A percentile compares a stretch with the other conserved stretches of the same genome.
phyloP scores from a whole-genome alignment of 2,888 invertebrate genomes.

The Scrobipalpa atriplicella region DNA sequence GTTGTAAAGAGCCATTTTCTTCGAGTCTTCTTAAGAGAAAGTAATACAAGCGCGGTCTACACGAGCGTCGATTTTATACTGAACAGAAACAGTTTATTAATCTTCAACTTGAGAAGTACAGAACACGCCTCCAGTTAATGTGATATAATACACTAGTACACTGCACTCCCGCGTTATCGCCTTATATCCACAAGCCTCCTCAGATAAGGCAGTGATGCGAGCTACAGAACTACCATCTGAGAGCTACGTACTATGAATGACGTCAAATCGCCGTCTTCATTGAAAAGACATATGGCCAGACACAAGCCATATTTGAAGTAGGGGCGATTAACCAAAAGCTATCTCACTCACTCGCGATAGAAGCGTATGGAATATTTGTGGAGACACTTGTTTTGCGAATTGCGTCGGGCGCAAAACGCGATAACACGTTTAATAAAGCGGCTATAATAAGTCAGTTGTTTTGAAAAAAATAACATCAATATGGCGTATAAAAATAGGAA shows the following conservation, averaged over 20 bases:
- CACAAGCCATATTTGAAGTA: slow-evolving; percentile 59
- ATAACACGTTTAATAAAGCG: slow-evolving; percentile 48
- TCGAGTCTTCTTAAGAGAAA: slow-evolving; percentile 53
- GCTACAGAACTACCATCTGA: slow-evolving; percentile 77
- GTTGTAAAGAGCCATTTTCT: slow-evolving; percentile 70
- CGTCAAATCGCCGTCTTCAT: slow-evolving; percentile 65
- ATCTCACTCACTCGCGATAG: slow-evolving; percentile 75
- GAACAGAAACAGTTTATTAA: slow-evolving; percentile 44
- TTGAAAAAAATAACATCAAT: slow-evolving; percentile 35
- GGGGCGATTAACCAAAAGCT: slow-evolving; percentile 57
- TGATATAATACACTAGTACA: slow-evolving; percentile 70
- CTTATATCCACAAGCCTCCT: slow-evolving; percentile 71
- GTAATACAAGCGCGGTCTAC: slow-evolving; percentile 45
- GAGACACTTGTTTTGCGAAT: slow-evolving; percentile 78
- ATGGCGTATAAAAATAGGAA: slow-evolving; percentile 22
- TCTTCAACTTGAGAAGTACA: slow-evolving; percentile 54
- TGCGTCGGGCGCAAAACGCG: slow-evolving; percentile 71
- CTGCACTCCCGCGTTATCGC: slow-evolving; percentile 69
- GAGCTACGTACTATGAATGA: slow-evolving; percentile 83
- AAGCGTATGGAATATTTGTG: slow-evolving; percentile 79
- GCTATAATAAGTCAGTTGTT: slow-evolving; percentile 48
- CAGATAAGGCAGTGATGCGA: slow-evolving; percentile 71
- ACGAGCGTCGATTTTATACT: slow-evolving; percentile 40
- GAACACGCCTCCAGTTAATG: slow-evolving; percentile 72
- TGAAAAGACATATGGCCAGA: slow-evolving; percentile 70